These are phyloP conservation scores for Tupiocoris notatus DNA, from an alignment of 2,888 invertebrate species.

Conservation along the genomic window DNA sequence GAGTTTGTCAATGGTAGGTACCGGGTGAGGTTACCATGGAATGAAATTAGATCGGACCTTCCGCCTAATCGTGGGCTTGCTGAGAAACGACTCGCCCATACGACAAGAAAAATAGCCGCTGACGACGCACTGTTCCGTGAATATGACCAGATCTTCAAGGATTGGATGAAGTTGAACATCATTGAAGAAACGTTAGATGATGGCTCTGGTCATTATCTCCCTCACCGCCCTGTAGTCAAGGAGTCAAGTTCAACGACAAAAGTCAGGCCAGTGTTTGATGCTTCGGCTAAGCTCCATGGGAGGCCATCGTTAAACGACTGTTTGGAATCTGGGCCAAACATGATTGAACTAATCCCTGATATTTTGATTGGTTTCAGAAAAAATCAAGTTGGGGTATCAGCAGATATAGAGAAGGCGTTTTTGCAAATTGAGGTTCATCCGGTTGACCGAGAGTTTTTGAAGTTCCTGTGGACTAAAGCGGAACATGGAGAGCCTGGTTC, in stretches of 20 bases:
- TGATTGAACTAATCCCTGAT: constrained; percentile 26
- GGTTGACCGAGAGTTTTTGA: constrained; percentile 34
- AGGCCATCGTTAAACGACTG: constrained; percentile 11
- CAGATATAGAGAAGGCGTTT: constrained; percentile 26
- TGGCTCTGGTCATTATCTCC: constrained; percentile 28
- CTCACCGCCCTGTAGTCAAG: constrained; percentile 32
- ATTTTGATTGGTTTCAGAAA: constrained; percentile 17
- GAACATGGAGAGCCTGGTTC: no score
- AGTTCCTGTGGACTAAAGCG: constrained; percentile 41
- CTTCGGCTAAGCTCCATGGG: not conserved
- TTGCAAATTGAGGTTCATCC: constrained; percentile 26
- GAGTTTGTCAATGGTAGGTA: constrained; percentile 6
- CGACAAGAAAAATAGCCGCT: not conserved
- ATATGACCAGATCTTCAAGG: not conserved
- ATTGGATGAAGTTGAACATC: not conserved
- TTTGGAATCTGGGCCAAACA: constrained; percentile 21
- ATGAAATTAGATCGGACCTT: no score
- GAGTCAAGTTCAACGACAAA: constrained; percentile 22
- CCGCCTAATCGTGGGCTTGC: no score
- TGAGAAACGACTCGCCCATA: not conserved
- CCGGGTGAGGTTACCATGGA: not conserved
- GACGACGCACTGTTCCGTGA: not conserved
- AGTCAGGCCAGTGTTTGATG: constrained; percentile 34
- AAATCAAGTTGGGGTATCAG: constrained; percentile 17
- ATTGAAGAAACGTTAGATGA: constrained; percentile 18